These are phyloP conservation scores for Yponomeuta sedellus DNA, from an alignment of 2,888 invertebrate species.

Conservation along the genomic window DNA sequence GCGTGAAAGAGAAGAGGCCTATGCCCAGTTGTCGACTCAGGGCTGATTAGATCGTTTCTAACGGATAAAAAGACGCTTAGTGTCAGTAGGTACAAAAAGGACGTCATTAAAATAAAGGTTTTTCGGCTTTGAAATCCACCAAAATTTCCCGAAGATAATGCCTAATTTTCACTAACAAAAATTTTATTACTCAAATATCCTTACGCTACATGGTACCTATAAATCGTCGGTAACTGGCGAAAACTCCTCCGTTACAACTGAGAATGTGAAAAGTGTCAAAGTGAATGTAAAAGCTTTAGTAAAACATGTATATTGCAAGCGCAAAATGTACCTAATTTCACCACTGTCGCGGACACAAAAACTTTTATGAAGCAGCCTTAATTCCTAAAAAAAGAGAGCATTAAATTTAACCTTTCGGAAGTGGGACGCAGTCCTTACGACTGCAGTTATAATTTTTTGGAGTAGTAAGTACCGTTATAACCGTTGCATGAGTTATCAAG, in stretches of 20 bases:
- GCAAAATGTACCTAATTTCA: not conserved
- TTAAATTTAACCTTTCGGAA: conserved; percentile 14
- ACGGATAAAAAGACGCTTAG: no score
- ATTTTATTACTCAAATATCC: no score
- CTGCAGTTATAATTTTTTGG: not conserved
- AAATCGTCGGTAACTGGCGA: not conserved
- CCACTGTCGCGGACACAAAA: not conserved
- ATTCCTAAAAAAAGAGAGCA: conserved; percentile 4
- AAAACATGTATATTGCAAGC: not conserved
- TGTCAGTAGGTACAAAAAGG: no score
- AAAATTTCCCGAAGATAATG: no score
- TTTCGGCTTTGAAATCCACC: no score
- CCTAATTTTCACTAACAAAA: no score
- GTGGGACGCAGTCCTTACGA: conserved; percentile 25
- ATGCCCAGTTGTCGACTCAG: no score
- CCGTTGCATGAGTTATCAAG: conserved; percentile 1
- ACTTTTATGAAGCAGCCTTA: not conserved
- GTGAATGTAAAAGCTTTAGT: not conserved
- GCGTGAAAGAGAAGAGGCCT: no score
- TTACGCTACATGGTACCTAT: no score
- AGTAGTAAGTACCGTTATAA: not conserved
- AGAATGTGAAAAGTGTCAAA: conserved; percentile 3
- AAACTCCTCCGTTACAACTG: not conserved
- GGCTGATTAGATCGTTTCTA: no score
- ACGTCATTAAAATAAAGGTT: no score